Base-by-base conservation (phyloP, 2,888 invertebrate genomes). In the Thumatha senex region DNA sequence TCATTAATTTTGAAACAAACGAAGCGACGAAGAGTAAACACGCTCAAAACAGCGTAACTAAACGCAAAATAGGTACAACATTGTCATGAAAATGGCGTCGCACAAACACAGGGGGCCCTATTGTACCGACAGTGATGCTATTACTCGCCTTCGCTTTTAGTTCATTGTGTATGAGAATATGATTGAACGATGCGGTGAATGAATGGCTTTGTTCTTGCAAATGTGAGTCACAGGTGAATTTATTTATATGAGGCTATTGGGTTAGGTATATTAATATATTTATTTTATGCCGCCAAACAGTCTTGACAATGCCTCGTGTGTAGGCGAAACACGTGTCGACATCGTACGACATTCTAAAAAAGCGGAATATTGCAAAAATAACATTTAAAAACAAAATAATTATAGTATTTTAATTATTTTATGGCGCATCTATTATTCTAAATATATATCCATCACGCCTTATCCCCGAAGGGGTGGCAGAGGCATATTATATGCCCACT, bases 91-190 rank as follows among this genome's bases (percentile, higher is more conserved):
- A 61, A 64, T 61, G 46, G 56, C 54, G 48, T 41, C 51, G 61
- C 57, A 58, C 58, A 65, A 67, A 61, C 44, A 56, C 46, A 67
- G 45, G 52, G 36, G 14, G 29, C 40, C 48, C 31, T 31, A 54
- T 67, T 64, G 56, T 68, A 30, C 9, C 33, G 51, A 67, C 63
- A 69, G 69, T 54, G 49, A 40, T 35, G 51, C 40, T 57, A 63
- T 62, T 62, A 66, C 54, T 48, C 48, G 57, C 46, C 40, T 52
- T 58, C 56, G 60, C 53, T 58, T 62, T 60, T 54, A 58, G 54
- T 46, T 57, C 58, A 60, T 67, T 67, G 66, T 67, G 53, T 56
- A 65, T 55, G 65, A 64, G 70, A 69, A 53, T 56, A 65, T 55
- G 65, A 64, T 66, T 68, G 58, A 64, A 56, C 56, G 65, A 47